Percentiles rank a stretch among this genome's conserved stretches.
Conservation (phyloP, 2,797 vertebrate genomes). For the Threskiornis aethiopicus region DNA sequence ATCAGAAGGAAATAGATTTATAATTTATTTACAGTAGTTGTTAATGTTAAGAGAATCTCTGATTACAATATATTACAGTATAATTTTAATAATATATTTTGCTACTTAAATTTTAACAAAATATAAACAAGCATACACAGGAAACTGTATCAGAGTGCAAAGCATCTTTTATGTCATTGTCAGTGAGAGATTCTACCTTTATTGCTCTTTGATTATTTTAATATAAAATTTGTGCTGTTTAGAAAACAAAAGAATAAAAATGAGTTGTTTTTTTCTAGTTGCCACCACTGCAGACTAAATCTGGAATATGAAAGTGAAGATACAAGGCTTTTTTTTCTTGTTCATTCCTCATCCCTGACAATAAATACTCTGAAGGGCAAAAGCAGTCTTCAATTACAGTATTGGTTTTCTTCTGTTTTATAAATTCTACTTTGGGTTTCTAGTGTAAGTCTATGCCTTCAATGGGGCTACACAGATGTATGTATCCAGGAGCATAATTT, state of each 20-base stretch:
- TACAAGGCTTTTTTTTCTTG: not conserved
- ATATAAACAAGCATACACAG: not conserved
- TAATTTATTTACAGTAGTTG: not conserved
- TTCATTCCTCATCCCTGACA: not conserved
- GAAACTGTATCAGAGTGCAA: not conserved
- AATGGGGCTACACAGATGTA: not conserved
- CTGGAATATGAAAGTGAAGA: not conserved
- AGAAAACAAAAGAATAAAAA: not conserved
- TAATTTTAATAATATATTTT: not conserved
- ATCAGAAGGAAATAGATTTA: not conserved
- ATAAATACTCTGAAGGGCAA: constrained; percentile 9
- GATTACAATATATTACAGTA: not conserved
- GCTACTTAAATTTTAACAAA: not conserved
- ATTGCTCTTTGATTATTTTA: not conserved
- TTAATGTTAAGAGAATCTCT: not conserved
- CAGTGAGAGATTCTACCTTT: not conserved
- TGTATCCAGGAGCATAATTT: not conserved
- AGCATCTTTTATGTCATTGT: not conserved
- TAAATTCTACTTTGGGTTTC: not conserved
- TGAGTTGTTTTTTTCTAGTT: accelerated
- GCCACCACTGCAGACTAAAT: not conserved
- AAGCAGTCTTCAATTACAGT: constrained; percentile 20
- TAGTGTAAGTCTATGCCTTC: not conserved
- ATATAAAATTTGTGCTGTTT: not conserved
- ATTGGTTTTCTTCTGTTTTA: constrained; percentile 23